Conservation (phyloP, 1,140 invertebrate species). For the Cryptotermes secundus region DNA sequence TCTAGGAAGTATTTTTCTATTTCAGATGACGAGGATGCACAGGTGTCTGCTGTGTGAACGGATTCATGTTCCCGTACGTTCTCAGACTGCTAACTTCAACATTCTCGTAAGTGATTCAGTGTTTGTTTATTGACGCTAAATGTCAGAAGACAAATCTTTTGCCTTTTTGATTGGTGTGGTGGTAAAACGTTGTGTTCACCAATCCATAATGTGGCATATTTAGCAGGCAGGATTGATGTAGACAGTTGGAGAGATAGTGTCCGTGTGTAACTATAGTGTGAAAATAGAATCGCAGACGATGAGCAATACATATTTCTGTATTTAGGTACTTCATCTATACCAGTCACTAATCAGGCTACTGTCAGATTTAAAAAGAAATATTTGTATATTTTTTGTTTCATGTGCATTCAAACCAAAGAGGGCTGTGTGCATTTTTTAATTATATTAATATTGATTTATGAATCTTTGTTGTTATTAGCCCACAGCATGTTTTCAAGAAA, state of each 20-base stretch:
- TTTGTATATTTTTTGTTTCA: neutral
- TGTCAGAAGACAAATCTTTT: neutral
- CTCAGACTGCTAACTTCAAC: conserved; percentile 1
- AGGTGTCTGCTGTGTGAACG: conserved; percentile 41
- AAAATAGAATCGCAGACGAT: neutral
- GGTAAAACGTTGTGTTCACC: neutral
- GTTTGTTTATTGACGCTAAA: neutral
- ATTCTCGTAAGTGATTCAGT: conserved; percentile 22
- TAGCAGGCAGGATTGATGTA: neutral
- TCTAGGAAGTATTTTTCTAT: no score
- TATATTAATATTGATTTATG: neutral
- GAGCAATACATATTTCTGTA: neutral
- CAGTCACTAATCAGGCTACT: neutral
- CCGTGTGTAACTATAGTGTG: neutral
- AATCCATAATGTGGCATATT: neutral
- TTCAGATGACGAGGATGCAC: conserved; percentile 43
- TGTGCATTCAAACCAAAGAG: conserved; percentile 5
- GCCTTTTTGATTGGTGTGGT: neutral
- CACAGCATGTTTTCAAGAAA: neutral
- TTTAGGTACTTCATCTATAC: neutral
- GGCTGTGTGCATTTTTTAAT: conserved; percentile 17
- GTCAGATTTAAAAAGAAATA: neutral
- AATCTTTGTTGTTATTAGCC: neutral
- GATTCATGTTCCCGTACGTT: neutral
- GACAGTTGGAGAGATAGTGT: neutral